phyloP scores from a whole-genome alignment of 2,113 vertebrate species.

The Trichechus manatus region DNA sequence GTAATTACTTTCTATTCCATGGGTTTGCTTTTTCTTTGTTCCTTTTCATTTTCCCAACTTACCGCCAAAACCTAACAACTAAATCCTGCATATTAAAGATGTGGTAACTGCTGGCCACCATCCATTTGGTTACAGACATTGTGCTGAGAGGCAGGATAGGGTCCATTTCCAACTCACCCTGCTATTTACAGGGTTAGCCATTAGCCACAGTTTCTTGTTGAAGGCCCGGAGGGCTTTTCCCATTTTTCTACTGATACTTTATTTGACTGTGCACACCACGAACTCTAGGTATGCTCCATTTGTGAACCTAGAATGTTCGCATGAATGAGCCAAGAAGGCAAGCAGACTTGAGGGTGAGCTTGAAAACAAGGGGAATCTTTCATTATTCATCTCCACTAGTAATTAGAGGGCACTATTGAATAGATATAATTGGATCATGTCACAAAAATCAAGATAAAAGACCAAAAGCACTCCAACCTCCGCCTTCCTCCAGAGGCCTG shows the following conservation, averaged over 20 bases:
- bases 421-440: conserved; percentile 85
- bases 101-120: neutral
- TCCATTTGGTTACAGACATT: neutral
- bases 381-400: conserved; percentile 86
- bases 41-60: conserved; percentile 19
- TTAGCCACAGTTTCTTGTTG: neutral
- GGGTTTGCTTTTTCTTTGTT: neutral
- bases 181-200: neutral
- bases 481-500: neutral
- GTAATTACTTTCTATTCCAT: neutral
- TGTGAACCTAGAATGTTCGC: conserved; percentile 29
- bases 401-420: conserved; percentile 84
- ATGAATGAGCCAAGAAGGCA: conserved; percentile 65
- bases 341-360: conserved; percentile 52
- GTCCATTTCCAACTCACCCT: neutral
- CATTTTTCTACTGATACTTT: neutral
- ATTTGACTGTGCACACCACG: neutral
- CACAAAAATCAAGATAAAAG: conserved; percentile 87
- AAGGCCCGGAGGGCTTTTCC: neutral
- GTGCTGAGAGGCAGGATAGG: neutral
- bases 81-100: neutral
- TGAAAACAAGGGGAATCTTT: conserved; percentile 86
- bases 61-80: neutral
- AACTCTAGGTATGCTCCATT: neutral
- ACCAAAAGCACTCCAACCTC: conserved; percentile 63